Percentiles rank a stretch among this genome's conserved stretches.
Conservation (phyloP, 2,888 invertebrate species). For the Rhogogaster chlorosoma region DNA sequence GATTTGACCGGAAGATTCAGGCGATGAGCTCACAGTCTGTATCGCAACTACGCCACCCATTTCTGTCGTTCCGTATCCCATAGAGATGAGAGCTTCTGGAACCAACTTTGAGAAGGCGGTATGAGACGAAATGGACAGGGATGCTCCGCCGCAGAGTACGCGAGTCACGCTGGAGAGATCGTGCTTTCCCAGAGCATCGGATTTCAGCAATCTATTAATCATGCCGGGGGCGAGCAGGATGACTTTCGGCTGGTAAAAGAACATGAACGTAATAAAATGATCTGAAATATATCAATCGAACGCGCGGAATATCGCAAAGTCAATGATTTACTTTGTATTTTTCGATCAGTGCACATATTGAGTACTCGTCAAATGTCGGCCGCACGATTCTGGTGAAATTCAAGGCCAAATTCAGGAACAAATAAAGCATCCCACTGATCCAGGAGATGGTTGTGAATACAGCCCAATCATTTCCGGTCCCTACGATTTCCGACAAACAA, state of each 20-base stretch:
- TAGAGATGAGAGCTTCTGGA: slow-evolving; percentile 53
- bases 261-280: background rate
- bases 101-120: slow-evolving; percentile 52
- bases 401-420: slow-evolving; percentile 54
- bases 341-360: slow-evolving; percentile 65
- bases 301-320: background rate
- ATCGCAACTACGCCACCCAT: slow-evolving; percentile 54
- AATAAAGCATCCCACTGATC: slow-evolving; percentile 66
- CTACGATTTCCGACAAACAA: background rate
- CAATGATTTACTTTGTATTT: slow-evolving; percentile 66
- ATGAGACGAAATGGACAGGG: slow-evolving; percentile 56
- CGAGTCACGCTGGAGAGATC: slow-evolving; percentile 59
- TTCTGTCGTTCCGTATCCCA: slow-evolving; percentile 69
- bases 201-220: slow-evolving; percentile 60
- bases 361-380: slow-evolving; percentile 58
- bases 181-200: slow-evolving; percentile 55
- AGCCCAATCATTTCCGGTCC: background rate
- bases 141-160: slow-evolving; percentile 59
- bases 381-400: slow-evolving; percentile 52
- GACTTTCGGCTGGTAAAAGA: slow-evolving; percentile 58
- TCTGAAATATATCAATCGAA: background rate
- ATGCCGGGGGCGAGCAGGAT: slow-evolving; percentile 61
- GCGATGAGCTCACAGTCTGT: slow-evolving; percentile 54
- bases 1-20: slow-evolving; percentile 65
- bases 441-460: slow-evolving; percentile 64